Evolutionary conservation across 2,797 vertebrate species (phyloP).

Genomic region (Setipinna tenuifilis): DNA sequence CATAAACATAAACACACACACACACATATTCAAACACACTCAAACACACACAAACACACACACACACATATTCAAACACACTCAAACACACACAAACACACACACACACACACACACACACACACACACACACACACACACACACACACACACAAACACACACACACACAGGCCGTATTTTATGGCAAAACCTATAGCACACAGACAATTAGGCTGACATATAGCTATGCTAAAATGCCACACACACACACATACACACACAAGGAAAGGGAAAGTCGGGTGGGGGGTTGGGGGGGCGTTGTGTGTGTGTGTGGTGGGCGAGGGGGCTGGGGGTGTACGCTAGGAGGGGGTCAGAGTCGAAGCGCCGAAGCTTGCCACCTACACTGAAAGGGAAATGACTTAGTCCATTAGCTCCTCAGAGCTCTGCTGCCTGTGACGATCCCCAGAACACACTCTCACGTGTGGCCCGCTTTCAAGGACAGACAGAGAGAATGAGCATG

Average conservation of each 20-base stretch:
- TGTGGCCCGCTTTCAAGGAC: constrained; percentile 69
- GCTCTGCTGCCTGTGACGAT: constrained; percentile 62
- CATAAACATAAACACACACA: neutral
- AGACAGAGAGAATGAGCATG: constrained; percentile 48
- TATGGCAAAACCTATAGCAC: neutral
- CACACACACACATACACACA: constrained; percentile 13
- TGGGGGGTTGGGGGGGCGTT: neutral
- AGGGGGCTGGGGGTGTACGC: neutral
- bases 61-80: too few relatives aligned
- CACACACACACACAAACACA: constrained; percentile 23
- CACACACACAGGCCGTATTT: neutral
- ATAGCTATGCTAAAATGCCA: neutral
- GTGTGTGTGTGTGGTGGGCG: neutral
- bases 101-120: neutral
- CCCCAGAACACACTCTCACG: constrained; percentile 63
- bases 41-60: too few relatives aligned
- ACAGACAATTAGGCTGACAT: constrained; percentile 14
- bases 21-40: neutral
- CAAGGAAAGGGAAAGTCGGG: neutral
- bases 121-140: constrained; percentile 25
- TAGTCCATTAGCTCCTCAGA: constrained; percentile 63
- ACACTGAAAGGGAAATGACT: constrained; percentile 62
- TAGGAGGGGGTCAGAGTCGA: constrained; percentile 11
- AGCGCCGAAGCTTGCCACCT: constrained; percentile 46
- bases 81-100: too few relatives aligned